These are phyloP conservation scores for Venustaconcha ellipsiformis DNA, from an alignment of 1,140 invertebrate genomes.

Conservation along the genomic window DNA sequence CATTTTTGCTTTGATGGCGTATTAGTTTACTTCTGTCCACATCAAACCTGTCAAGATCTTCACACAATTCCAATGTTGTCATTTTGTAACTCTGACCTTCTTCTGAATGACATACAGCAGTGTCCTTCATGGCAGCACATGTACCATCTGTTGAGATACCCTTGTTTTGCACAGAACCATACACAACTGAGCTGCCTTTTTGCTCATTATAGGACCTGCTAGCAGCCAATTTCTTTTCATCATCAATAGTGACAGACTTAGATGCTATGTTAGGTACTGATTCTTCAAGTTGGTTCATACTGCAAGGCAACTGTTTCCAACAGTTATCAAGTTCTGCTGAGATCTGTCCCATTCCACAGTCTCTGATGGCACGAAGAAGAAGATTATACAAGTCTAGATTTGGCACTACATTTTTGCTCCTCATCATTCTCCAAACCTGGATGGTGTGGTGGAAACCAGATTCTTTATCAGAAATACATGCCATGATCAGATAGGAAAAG, in stretches of 20 bases:
- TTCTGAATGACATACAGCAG: not conserved
- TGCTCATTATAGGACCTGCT: not conserved
- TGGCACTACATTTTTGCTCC: slow-evolving; percentile 75
- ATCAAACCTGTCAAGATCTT: too few relatives aligned
- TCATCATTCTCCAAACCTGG: slow-evolving; percentile 86
- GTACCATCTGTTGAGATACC: not conserved
- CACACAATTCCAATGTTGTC: not conserved
- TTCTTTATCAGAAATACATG: slow-evolving; percentile 82
- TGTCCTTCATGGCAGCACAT: not conserved
- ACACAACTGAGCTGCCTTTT: not conserved
- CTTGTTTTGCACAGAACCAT: not conserved
- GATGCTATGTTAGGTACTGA: too few relatives aligned
- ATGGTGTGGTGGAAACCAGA: slow-evolving; percentile 85
- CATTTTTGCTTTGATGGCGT: too few relatives aligned
- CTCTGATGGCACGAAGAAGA: slow-evolving; percentile 80
- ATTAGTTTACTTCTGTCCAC: too few relatives aligned
- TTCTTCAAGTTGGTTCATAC: too few relatives aligned
- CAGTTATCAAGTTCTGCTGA: not conserved
- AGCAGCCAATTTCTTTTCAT: not conserved
- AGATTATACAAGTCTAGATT: slow-evolving; percentile 84
- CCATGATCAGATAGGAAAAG: slow-evolving; percentile 84
- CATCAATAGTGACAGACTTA: not conserved
- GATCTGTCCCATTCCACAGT: slow-evolving; percentile 79
- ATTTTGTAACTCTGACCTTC: not conserved
- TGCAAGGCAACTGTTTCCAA: not conserved